These are phyloP conservation scores for Yasuhikotakia modesta DNA, from an alignment of 2,797 vertebrate species.

Conservation along the genomic window DNA sequence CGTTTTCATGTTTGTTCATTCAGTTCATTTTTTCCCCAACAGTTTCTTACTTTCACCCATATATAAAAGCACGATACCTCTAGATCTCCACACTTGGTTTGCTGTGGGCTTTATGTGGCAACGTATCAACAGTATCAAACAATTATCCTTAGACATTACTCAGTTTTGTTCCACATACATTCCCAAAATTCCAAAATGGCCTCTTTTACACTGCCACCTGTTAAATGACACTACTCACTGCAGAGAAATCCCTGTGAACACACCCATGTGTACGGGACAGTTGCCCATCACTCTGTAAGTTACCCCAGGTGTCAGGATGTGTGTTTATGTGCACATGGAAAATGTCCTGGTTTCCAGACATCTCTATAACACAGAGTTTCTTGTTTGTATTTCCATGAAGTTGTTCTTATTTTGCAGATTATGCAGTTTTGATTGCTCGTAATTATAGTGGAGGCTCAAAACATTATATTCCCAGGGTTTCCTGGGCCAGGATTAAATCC, in stretches of 20 bases:
- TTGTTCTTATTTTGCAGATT: constrained; percentile 56
- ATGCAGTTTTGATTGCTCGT: constrained; percentile 50
- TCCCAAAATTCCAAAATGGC: constrained; percentile 71
- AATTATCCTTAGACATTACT: constrained; percentile 76
- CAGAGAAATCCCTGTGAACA: constrained; percentile 51
- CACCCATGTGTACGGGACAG: constrained; percentile 52
- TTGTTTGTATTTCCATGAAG: constrained; percentile 48
- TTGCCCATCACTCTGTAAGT: constrained; percentile 14
- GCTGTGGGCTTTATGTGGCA: constrained; percentile 48
- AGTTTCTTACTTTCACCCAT: constrained; percentile 60
- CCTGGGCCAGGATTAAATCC: constrained; percentile 98
- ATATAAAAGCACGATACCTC: constrained; percentile 66
- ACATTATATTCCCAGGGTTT: constrained; percentile 97
- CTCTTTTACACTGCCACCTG: constrained; percentile 48
- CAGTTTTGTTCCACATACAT: constrained; percentile 82
- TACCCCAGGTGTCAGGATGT: constrained; percentile 40
- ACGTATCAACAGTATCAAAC: constrained; percentile 67
- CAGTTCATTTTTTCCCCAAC: constrained; percentile 34
- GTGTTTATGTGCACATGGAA: constrained; percentile 47
- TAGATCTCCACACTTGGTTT: constrained; percentile 69
- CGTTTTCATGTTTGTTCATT: constrained; percentile 53
- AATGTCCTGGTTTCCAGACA: constrained; percentile 52
- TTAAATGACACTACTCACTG: constrained; percentile 48
- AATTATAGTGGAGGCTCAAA: constrained; percentile 73
- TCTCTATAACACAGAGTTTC: constrained; percentile 41